Evolutionary conservation across 2,888 invertebrate genomes (phyloP).

Genomic region (Physocephala rufipes): DNA sequence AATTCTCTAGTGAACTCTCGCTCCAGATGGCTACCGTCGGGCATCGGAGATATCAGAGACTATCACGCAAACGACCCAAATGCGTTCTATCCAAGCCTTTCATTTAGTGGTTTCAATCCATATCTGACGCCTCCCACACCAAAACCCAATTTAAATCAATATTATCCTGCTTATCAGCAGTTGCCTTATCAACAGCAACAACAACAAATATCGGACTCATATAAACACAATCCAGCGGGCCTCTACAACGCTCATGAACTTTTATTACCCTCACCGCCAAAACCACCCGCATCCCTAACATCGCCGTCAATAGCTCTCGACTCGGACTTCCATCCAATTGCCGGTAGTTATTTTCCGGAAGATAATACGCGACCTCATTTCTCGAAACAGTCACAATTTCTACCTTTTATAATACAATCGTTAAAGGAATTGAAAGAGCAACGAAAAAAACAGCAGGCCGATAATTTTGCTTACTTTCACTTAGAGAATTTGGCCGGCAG

Average conservation of each 20-base stretch:
- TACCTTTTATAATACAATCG: conserved; percentile 59
- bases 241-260: conserved; percentile 56
- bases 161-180: conserved; percentile 48
- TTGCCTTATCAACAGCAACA: conserved; percentile 35
- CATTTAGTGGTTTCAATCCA: conserved; percentile 59
- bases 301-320: conserved; percentile 38
- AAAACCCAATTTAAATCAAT: conserved; percentile 51
- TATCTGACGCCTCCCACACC: conserved; percentile 57
- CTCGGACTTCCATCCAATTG: conserved; percentile 56
- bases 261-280: conserved; percentile 54
- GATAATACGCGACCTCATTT: conserved; percentile 46
- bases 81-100: conserved; percentile 49
- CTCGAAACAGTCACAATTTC: conserved; percentile 51
- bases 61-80: conserved; percentile 57
- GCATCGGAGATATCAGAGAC: conserved; percentile 40
- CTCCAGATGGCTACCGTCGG: conserved; percentile 49
- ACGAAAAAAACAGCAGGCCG: conserved; percentile 55
- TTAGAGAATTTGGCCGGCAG: conserved; percentile 56
- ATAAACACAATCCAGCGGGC: conserved; percentile 50
- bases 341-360: conserved; percentile 50
- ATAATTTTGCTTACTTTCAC: conserved; percentile 66
- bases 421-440: conserved; percentile 59
- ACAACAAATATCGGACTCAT: too few species aligned
- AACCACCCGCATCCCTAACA: conserved; percentile 21
- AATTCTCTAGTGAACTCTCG: conserved; percentile 41